These are phyloP conservation scores for Clistopyga incitator DNA, from an alignment of 2,888 invertebrate species.

Conservation along the genomic window DNA sequence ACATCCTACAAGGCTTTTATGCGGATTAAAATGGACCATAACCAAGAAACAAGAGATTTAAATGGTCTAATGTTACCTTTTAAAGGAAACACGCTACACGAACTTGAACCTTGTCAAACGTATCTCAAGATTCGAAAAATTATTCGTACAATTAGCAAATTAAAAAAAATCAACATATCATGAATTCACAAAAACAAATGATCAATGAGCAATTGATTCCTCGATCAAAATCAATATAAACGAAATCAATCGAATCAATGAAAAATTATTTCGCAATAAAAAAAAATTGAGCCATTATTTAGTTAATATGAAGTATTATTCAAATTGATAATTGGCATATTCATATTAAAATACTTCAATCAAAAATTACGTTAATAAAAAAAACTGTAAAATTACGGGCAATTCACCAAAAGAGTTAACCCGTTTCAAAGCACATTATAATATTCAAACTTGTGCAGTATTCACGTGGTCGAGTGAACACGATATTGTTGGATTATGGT, in stretches of 20 bases:
- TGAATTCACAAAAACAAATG: background rate
- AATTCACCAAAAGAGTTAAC: too few species aligned
- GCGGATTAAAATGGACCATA: constrained; percentile 12
- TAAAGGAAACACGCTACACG: background rate
- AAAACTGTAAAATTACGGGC: too few species aligned
- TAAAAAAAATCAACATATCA: background rate
- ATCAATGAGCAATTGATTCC: too few species aligned
- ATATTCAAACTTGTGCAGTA: too few species aligned
- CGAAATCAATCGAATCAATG: too few species aligned
- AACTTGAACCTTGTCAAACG: background rate
- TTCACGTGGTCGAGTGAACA: background rate
- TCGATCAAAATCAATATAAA: too few species aligned
- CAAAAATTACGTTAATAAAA: too few species aligned
- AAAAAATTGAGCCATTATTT: too few species aligned
- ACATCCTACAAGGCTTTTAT: constrained; percentile 13
- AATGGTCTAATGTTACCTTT: background rate
- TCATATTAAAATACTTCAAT: too few species aligned
- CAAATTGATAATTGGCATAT: too few species aligned
- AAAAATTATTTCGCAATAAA: too few species aligned
- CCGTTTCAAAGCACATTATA: background rate
- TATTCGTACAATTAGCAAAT: background rate
- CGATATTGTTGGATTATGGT: background rate
- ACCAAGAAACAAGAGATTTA: constrained; percentile 3
- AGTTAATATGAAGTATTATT: too few species aligned
- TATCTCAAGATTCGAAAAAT: background rate